Evolutionary conservation across 2,113 vertebrate species (phyloP).

Genomic region (Choloepus hoffmanni): DNA sequence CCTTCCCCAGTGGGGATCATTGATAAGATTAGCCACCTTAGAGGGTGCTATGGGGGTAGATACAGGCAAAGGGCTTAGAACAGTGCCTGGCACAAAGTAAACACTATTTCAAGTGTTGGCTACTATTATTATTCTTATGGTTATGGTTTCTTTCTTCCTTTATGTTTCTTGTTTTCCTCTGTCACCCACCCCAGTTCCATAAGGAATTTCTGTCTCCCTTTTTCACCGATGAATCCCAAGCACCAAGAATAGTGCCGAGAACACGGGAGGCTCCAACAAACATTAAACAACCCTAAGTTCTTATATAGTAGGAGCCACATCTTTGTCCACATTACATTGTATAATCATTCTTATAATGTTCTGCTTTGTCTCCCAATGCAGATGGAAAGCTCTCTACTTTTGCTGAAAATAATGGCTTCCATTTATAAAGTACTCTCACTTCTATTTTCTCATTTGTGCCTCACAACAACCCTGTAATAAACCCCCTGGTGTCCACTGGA

Average conservation of each 20-base stretch:
- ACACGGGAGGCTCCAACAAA: fast-evolving
- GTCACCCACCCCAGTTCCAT: background rate
- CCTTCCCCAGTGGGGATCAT: too few relatives aligned
- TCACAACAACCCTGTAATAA: background rate
- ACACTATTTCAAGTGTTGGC: background rate
- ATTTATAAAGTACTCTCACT: slow-evolving; percentile 1
- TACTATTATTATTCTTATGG: background rate
- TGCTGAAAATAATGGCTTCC: slow-evolving; percentile 48
- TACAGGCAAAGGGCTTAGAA: background rate
- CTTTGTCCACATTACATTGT: background rate
- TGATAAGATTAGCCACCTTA: background rate
- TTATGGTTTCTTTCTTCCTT: background rate
- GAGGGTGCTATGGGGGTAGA: background rate
- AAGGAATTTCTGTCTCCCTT: background rate
- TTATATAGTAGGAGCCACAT: fast-evolving
- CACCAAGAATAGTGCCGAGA: background rate
- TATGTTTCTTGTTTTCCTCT: background rate
- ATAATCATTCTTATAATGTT: background rate
- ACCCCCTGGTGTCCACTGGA: background rate
- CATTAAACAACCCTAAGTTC: background rate
- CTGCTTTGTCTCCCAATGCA: slow-evolving; percentile 3
- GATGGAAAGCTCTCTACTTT: background rate
- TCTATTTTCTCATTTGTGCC: slow-evolving; percentile 37
- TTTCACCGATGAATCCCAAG: background rate
- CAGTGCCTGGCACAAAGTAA: background rate